Conservation (phyloP, 2,113 vertebrate genomes). For the Heloderma charlesbogerti region DNA sequence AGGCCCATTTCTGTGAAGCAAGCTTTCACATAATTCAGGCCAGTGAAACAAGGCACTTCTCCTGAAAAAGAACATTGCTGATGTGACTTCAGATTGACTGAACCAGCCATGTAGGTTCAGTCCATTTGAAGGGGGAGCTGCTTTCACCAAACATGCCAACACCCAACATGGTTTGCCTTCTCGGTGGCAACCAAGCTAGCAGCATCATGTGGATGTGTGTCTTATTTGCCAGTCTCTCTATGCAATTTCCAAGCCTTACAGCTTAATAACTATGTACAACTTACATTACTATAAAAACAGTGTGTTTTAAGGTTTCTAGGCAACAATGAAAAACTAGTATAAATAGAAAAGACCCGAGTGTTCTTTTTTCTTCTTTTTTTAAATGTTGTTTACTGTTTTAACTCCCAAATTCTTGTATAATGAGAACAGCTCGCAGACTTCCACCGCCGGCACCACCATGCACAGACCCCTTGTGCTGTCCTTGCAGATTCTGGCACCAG, state of each 20-base stretch:
- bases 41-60: background rate
- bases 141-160: background rate
- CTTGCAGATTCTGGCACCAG: no score
- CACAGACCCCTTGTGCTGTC: no score
- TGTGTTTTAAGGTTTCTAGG: constrained; percentile 2
- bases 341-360: background rate
- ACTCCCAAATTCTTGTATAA: background rate
- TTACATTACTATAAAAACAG: background rate
- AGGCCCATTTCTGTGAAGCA: background rate
- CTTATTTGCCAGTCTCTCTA: background rate
- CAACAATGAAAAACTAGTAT: background rate
- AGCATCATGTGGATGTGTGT: background rate
- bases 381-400: background rate
- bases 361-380: background rate
- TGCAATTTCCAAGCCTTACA: background rate
- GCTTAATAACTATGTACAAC: background rate
- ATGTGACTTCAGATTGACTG: no score
- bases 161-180: background rate
- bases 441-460: no score
- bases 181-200: background rate
- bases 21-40: background rate
- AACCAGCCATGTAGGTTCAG: no score
- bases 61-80: background rate
- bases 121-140: background rate
- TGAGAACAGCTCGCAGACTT: no score